These are phyloP conservation scores for Parnassius orleans DNA, from an alignment of 2,888 invertebrate genomes.

Conservation along the genomic window DNA sequence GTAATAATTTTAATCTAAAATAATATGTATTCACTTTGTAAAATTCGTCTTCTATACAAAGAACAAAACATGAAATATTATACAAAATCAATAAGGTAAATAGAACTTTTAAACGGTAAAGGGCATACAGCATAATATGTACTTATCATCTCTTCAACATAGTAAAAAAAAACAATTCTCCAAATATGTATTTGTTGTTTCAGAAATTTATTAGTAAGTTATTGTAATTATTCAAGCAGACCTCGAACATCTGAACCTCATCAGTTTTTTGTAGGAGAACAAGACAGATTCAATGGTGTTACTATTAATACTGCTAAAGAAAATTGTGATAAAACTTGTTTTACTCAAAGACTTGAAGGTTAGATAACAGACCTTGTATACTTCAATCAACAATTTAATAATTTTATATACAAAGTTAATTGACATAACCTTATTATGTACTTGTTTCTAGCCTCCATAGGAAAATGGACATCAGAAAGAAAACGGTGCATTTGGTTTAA, in stretches of 20 bases:
- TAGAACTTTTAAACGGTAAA: neutral
- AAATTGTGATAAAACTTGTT: slow-evolving; percentile 40
- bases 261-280: slow-evolving; percentile 45
- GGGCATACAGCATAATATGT: neutral
- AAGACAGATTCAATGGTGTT: slow-evolving; percentile 59
- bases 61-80: neutral
- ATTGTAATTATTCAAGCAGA: slow-evolving; percentile 33
- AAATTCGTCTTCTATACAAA: neutral
- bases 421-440: neutral
- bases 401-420: slow-evolving; percentile 2
- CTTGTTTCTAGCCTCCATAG: slow-evolving; percentile 84
- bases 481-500: slow-evolving; percentile 91
- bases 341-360: slow-evolving; percentile 54
- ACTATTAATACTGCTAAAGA: slow-evolving; percentile 54
- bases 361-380: slow-evolving; percentile 22
- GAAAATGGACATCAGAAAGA: slow-evolving; percentile 83
- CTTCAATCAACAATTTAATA: slow-evolving; percentile 1
- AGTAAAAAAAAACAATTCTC: neutral
- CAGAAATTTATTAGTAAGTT: slow-evolving; percentile 31
- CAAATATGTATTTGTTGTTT: slow-evolving; percentile 20
- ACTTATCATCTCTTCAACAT: neutral
- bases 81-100: slow-evolving; percentile 7
- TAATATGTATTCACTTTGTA: slow-evolving; percentile 4
- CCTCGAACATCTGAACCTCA: slow-evolving; percentile 11
- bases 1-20: no score